phyloP scores from a whole-genome alignment of 1,140 invertebrate genomes.

The Brachionus rotundiformis region DNA sequence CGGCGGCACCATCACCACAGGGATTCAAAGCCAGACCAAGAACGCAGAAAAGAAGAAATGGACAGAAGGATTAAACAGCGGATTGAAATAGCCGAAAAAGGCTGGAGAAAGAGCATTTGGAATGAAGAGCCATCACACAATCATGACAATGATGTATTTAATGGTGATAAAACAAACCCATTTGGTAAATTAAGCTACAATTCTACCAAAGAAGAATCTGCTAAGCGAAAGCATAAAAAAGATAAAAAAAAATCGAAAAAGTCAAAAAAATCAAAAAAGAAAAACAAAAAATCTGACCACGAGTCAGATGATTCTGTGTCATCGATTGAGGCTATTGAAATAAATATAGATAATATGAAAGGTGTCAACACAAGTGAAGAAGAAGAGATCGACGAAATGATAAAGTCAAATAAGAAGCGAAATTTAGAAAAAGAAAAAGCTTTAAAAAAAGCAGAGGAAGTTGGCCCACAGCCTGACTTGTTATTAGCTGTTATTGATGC shows the following conservation, averaged over 20 bases:
- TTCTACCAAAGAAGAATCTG: neutral
- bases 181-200: constrained; percentile 40
- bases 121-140: constrained; percentile 25
- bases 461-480: constrained; percentile 29
- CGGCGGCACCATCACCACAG: neutral
- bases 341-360: constrained; percentile 49
- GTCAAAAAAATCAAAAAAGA: constrained; percentile 40
- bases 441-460: constrained; percentile 21
- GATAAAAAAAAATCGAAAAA: constrained; percentile 36
- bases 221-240: constrained; percentile 10
- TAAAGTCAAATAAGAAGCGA: constrained; percentile 21
- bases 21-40: neutral
- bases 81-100: constrained; percentile 49
- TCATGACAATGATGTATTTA: constrained; percentile 45
- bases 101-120: constrained; percentile 47
- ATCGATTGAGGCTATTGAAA: constrained; percentile 35
- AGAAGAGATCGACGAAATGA: constrained; percentile 51
- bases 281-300: constrained; percentile 26
- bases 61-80: neutral
- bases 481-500: constrained; percentile 9
- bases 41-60: neutral
- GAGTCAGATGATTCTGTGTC: neutral
- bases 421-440: constrained; percentile 29
- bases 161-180: constrained; percentile 26
- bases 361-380: constrained; percentile 22